Evolutionary conservation across 1,140 invertebrate genomes (phyloP), one percentile per base, ranked within the genome.

Genomic region (Euglossa dilemma): DNA sequence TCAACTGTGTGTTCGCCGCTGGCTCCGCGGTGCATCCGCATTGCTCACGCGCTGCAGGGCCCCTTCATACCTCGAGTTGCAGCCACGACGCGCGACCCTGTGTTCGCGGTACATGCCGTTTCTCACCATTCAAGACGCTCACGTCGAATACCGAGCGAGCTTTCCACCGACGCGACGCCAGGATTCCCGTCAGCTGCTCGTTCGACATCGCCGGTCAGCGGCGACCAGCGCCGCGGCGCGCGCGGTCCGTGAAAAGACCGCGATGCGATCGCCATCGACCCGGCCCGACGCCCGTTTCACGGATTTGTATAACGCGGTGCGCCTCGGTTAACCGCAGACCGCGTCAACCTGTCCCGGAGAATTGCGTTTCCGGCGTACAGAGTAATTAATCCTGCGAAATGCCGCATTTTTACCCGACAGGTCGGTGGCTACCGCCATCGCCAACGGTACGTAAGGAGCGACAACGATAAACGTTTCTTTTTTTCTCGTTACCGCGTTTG

Each of bases 91-190:
- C 86, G 80, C 86, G 78, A 72, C 78, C 85, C 84, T 88, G 87
- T 88, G 87, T 88, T 84, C 87, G 87, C 81, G 84, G 84, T 88
- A 61, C 87, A 89, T 89, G 87, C 87, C 87, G 86, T 88, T 89
- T 88, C 87, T 89, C 87, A 89, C 87, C 87, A 84, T 89, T 89
- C 84, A 84, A 89, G 87, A 89, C 84, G 87, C 77, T 84, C 80
- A 86, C 76, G 84, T 61, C 87, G 87, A 89, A 89, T 89, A 59
- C 87, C 87, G 84, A 52, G 87, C 87, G 84, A 89, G 83, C 72
- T 82, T 87, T 81, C 66, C 66, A 80, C 50, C 47, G 52, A 75
- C 80, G 47, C 84, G 63, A 63, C 71, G 72, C 23, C 72, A 66
- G 83, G 70, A 88, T 88, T 87, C 86, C 87, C 57, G 74, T 74